Conservation (phyloP, 1,140 invertebrate species). For the Micrasema longulum region DNA sequence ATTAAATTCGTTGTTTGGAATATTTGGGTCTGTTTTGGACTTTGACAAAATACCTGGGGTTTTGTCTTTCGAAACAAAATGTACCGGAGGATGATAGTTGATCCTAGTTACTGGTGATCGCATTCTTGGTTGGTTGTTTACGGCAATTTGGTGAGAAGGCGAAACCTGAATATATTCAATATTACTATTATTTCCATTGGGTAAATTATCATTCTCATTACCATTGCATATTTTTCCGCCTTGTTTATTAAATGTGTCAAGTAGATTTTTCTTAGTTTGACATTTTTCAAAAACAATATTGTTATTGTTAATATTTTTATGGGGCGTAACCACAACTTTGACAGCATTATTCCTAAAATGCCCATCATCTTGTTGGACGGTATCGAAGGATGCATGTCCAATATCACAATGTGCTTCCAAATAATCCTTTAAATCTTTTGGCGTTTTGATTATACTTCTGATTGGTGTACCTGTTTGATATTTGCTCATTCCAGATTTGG, state of each 20-base stretch:
- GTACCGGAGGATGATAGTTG: constrained; percentile 44
- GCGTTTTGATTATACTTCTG: constrained; percentile 67
- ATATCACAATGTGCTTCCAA: constrained; percentile 65
- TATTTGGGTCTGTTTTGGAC: constrained; percentile 13
- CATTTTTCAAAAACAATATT: constrained; percentile 47
- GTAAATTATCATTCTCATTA: background rate
- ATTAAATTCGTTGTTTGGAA: constrained; percentile 24
- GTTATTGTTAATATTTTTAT: constrained; percentile 52
- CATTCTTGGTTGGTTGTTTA: constrained; percentile 66
- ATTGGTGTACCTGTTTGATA: constrained; percentile 56
- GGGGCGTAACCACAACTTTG: constrained; percentile 46
- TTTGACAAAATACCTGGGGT: constrained; percentile 11
- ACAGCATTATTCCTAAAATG: constrained; percentile 14
- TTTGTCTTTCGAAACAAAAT: constrained; percentile 39
- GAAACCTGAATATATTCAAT: constrained; percentile 66
- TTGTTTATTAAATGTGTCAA: constrained; percentile 41
- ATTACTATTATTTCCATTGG: constrained; percentile 55
- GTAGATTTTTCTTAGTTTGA: constrained; percentile 48
- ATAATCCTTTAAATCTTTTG: constrained; percentile 67
- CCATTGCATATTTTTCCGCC: constrained; percentile 12
- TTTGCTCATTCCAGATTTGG: constrained; percentile 38
- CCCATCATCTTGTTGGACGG: constrained; percentile 56
- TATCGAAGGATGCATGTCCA: constrained; percentile 60
- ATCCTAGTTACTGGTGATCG: constrained; percentile 65
- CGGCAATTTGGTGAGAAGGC: constrained; percentile 65